phyloP scores from a whole-genome alignment of 2,113 vertebrate genomes.

The Amazona vittata region DNA sequence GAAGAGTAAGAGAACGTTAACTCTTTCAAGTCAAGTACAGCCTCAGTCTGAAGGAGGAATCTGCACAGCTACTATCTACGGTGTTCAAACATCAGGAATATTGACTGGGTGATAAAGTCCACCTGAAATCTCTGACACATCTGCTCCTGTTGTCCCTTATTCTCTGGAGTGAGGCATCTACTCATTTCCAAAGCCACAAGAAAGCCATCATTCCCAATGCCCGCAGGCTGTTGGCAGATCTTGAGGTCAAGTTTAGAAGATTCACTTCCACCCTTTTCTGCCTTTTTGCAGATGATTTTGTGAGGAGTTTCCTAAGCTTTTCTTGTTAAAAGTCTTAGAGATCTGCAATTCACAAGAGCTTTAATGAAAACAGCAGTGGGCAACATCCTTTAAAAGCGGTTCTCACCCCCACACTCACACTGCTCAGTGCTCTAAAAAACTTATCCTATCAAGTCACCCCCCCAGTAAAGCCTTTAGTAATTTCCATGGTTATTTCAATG shows the following conservation, averaged over 20 bases:
- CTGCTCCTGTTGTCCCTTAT: not conserved
- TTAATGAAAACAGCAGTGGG: not conserved
- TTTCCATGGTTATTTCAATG: accelerated
- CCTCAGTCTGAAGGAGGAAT: not conserved
- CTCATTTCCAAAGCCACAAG: not conserved
- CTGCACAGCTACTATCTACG: not conserved
- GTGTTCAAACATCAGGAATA: not conserved
- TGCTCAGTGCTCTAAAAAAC: not conserved
- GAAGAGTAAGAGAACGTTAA: not conserved
- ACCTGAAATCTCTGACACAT: not conserved
- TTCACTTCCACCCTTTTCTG: not conserved
- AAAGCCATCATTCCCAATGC: not conserved
- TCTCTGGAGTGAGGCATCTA: not conserved
- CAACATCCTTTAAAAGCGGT: not conserved
- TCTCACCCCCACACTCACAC: not conserved
- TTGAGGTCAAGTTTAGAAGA: not conserved
- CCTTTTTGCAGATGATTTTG: not conserved
- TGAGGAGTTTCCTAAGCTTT: not conserved
- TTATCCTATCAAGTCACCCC: not conserved
- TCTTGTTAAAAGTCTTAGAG: not conserved
- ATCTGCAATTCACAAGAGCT: not conserved
- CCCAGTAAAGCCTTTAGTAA: not conserved
- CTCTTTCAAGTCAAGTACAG: not conserved
- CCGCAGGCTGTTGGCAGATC: not conserved
- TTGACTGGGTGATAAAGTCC: not conserved